phyloP scores from a whole-genome alignment of 1,140 invertebrate genomes.

The Zaprionus gabonicus region DNA sequence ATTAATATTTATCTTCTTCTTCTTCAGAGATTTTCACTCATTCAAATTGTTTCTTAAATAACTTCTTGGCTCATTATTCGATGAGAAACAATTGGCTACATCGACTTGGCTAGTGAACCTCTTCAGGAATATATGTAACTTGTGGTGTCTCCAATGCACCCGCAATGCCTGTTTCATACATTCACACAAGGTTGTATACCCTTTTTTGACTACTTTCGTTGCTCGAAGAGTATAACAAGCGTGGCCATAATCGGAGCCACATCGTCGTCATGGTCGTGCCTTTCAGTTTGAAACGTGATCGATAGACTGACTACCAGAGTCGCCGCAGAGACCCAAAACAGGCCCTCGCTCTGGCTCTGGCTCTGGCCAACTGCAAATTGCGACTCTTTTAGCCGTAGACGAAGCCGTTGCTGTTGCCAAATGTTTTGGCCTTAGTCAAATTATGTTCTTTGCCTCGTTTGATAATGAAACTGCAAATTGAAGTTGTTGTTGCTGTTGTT shows the following conservation, averaged over 20 bases:
- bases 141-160: too few relatives aligned
- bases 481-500: conserved; percentile 40
- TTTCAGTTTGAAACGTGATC: conserved; percentile 82
- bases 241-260: conserved; percentile 53
- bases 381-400: conserved; percentile 43
- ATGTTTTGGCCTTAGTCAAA: conserved; percentile 77
- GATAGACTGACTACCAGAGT: conserved; percentile 77
- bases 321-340: conserved; percentile 16
- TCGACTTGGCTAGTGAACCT: too few relatives aligned
- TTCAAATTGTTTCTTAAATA: too few relatives aligned
- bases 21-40: too few relatives aligned
- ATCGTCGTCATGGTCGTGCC: conserved; percentile 62
- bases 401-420: conserved; percentile 49
- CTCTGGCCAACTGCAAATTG: conserved; percentile 65
- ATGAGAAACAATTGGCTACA: too few relatives aligned
- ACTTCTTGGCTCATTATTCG: too few relatives aligned
- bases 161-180: too few relatives aligned
- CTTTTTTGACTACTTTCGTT: too few relatives aligned
- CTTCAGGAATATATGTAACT: too few relatives aligned
- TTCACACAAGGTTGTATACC: too few relatives aligned
- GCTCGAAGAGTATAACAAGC: conserved; percentile 1
- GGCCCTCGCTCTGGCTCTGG: not conserved
- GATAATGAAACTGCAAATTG: conserved; percentile 81
- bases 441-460: conserved; percentile 82
- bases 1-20: too few relatives aligned